Evolutionary conservation across 2,888 invertebrate genomes (phyloP), one percentile per base, ranked within the genome.

Genomic region (Trimorus sp.): DNA sequence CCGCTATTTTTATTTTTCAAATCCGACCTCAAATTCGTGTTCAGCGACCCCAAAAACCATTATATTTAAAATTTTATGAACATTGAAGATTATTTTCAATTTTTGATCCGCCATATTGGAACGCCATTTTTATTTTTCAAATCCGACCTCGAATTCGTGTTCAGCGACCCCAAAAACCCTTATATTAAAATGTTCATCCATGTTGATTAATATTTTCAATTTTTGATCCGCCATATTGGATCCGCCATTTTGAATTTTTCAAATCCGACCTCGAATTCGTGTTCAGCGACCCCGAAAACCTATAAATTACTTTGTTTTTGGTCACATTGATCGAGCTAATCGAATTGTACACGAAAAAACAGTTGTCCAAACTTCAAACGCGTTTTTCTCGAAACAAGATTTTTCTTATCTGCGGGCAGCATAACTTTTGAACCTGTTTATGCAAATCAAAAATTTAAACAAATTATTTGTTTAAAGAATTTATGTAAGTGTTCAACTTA

Each of bases 1-100:
- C 85, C 71, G 84, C 60, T 37, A 56, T 56, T 56, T 56, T n/a
- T n/a, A n/a, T n/a, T 56, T 36, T 56, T 36, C 11, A 56, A 56
- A 56, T 37, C 12, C 8, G 37, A 56, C 56, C 14, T 56, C 56
- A 12, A 16, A 56, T 56, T 56, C 56, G 37, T 56, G 37, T 60
- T 70, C 49, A 79, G 62, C 53, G 45, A 54, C 59, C 59, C 16
- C 40, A 16, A 59, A 59, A 59, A 59, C 59, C 59, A 7, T 59
- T 59, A 38, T 59, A 59, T 42, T 11, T 1, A 0, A 59, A 59
- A 15, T 59, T 59, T 59, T 15, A 59, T 59, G 8, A 2, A 59
- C 1, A 14, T 59, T 15, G 36, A 36, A 14, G n/a, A 59, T 40
- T 16, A 59, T 59, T 12, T 56, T 16, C 9, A 40, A 59, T 59